phyloP scores from a whole-genome alignment of 1,140 invertebrate genomes.

The Drosophila prosaltans region DNA sequence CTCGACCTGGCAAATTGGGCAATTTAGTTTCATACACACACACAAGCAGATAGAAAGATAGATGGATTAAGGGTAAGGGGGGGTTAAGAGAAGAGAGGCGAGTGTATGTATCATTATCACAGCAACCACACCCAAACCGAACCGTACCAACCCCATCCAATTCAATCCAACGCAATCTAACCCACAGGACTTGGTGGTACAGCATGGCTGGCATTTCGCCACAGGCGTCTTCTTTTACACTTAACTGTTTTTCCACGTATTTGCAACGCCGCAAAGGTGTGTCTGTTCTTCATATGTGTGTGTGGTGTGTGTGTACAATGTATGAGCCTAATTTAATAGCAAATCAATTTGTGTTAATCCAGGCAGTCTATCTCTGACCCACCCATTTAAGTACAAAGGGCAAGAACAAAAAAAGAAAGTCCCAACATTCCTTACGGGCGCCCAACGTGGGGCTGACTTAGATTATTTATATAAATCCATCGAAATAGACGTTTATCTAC shows the following conservation, averaged over 20 bases:
- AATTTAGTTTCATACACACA: conserved; percentile 51
- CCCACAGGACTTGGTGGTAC: conserved; percentile 23
- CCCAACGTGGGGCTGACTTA: background rate
- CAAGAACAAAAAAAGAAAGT: conserved; percentile 15
- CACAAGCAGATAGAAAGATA: conserved; percentile 17
- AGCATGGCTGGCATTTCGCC: conserved; percentile 51
- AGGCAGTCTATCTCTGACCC: conserved; percentile 55
- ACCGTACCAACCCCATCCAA: conserved; percentile 30
- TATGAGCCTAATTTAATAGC: conserved; percentile 74
- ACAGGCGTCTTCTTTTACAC: conserved; percentile 79
- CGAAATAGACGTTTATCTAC: too few species aligned
- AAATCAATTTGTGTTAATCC: conserved; percentile 81
- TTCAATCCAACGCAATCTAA: conserved; percentile 21
- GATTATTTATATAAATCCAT: too few species aligned
- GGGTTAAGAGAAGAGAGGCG: background rate
- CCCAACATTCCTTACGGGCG: background rate
- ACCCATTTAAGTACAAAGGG: conserved; percentile 63
- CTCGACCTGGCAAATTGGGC: conserved; percentile 69
- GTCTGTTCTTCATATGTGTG: conserved; percentile 13
- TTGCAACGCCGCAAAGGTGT: conserved; percentile 29
- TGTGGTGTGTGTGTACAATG: conserved; percentile 29
- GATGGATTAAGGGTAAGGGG: background rate
- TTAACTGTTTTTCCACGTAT: conserved; percentile 78
- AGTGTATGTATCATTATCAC: conserved; percentile 77
- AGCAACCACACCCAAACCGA: conserved; percentile 60